Evolutionary conservation across 2,797 vertebrate genomes (phyloP).

Genomic region (Rhinophrynus dorsalis): DNA sequence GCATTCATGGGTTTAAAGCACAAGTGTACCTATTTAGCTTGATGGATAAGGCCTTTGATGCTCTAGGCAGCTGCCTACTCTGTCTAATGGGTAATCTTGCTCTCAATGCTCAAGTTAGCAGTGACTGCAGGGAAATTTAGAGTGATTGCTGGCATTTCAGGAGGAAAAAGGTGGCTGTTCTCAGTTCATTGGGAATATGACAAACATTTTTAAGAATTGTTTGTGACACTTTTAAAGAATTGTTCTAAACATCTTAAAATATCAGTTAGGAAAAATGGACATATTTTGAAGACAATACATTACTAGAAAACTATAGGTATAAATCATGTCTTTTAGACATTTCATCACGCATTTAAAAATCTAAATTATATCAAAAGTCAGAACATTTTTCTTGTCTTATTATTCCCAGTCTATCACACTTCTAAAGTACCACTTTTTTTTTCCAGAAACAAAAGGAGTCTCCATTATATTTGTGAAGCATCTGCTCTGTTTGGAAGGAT

Average conservation of each 20-base stretch:
- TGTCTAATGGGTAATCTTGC: too few relatives aligned
- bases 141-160: conserved; percentile 4
- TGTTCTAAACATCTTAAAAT: conserved; percentile 2
- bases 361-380: background rate
- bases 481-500: too few relatives aligned
- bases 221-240: conserved; percentile 27
- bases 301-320: background rate
- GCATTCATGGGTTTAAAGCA: too few relatives aligned
- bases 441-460: background rate
- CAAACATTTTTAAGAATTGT: conserved; percentile 11
- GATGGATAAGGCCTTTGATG: too few relatives aligned
- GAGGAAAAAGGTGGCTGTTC: conserved; percentile 3
- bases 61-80: too few relatives aligned
- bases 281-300: background rate
- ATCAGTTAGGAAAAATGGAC: conserved; percentile 23
- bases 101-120: background rate
- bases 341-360: background rate
- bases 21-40: too few relatives aligned
- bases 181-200: conserved; percentile 7
- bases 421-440: background rate
- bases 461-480: too few relatives aligned
- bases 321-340: background rate
- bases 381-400: background rate
- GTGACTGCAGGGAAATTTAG: background rate
- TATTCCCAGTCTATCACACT: background rate